Conservation (phyloP, 2,113 vertebrate genomes). For the Nycticebus coucang region DNA sequence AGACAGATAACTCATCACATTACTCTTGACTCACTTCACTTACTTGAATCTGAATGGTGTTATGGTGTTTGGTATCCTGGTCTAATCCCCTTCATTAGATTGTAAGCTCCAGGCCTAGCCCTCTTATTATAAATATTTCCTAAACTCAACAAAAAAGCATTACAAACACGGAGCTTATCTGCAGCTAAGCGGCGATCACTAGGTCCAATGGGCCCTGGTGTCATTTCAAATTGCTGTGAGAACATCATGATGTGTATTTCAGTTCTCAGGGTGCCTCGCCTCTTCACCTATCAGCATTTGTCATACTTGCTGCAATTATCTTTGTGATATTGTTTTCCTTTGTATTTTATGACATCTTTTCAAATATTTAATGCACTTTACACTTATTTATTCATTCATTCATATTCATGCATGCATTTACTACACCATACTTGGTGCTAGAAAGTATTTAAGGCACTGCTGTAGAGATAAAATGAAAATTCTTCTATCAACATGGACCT, state of each 20-base stretch:
- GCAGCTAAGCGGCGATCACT: not conserved
- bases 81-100: conserved; percentile 35
- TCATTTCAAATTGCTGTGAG: conserved; percentile 38
- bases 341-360: conserved; percentile 26
- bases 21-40: conserved; percentile 44
- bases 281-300: not conserved
- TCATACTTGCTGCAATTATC: not conserved
- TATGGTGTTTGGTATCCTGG: not conserved
- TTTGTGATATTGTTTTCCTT: not conserved
- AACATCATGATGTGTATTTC: conserved; percentile 2
- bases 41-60: conserved; percentile 18
- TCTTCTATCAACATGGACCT: not conserved
- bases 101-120: conserved; percentile 14
- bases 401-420: not conserved
- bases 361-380: not conserved
- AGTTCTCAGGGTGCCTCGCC: not conserved
- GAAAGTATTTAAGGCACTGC: too few species aligned
- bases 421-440: not conserved
- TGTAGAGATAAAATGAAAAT: not conserved
- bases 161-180: not conserved
- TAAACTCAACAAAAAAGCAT: conserved; percentile 2
- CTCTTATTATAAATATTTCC: conserved; percentile 21
- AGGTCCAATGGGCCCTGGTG: not conserved
- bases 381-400: not conserved
- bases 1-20: not conserved